Evolutionary conservation across 2,113 vertebrate genomes (phyloP), one percentile per base, ranked within the genome.

Genomic region (Danionella cerebrum): DNA sequence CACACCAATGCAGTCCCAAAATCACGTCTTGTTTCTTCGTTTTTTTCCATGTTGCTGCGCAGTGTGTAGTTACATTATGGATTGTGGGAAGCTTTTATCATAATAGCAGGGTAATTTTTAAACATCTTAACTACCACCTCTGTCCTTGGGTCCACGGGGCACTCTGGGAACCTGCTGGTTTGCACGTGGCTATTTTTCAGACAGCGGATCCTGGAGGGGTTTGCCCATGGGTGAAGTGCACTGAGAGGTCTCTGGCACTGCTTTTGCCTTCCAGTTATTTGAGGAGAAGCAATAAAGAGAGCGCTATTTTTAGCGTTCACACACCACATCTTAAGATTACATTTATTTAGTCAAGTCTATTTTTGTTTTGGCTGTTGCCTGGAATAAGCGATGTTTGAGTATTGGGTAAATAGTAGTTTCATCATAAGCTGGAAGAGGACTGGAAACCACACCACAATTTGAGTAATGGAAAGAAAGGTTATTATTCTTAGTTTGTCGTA

Each of bases 91-190:
- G 41, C 41, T 33, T 62, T 45, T 45, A 10, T 31, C 58, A 31
- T 47, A 47, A 62, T 62, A 45, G 16, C 41, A 42, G 55, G 55
- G 36, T 62, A n/a, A 57, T 57, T 57, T 57, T 39, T 57, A 38
- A 57, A 39, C 35, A 27, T 44, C 57, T 19, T 60, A 47, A 45
- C 59, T 63, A 11, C 27, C 29, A 38, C 55, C 39, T 42, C 55
- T 42, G 36, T 42, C 42, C 54, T 39, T 21, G 25, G 54, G 22
- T 24, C n/a, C 13, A 58, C 21, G 4, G 13, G 35, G 12, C 25
- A 35, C 35, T 4, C 55, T 59, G 55, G 24, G 19, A 29, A 29
- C 38, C 24, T 24, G 36, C 12, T 31, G 57, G 3, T 24, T 59
- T 41, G 22, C 55, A 59, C 55, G 42, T 4, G 39, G 36, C 16